Percentiles rank a stretch among this genome's conserved stretches.
These are phyloP conservation scores for Pygoscelis antarcticus DNA, from an alignment of 2,113 vertebrate species.

Conservation along the genomic window DNA sequence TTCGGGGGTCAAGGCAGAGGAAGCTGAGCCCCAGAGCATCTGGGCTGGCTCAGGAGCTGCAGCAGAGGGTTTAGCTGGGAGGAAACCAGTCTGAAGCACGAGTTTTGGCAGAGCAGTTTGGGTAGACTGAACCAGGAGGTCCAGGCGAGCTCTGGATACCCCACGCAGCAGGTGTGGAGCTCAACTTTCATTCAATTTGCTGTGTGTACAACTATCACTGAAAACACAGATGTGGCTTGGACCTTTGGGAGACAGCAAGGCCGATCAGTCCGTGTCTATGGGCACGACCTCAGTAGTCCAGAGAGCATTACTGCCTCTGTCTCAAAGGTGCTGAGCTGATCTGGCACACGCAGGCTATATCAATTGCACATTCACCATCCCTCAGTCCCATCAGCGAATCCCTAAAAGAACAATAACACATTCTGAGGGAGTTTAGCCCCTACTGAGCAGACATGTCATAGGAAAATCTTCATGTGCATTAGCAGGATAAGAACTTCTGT, in stretches of 20 bases:
- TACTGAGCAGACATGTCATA: accelerated
- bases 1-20: not conserved
- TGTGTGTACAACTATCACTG: not conserved
- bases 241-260: not conserved
- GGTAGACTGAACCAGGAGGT: not conserved
- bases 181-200: not conserved
- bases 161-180: accelerated
- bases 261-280: not conserved
- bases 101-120: not conserved
- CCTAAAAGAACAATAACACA: accelerated
- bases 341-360: accelerated
- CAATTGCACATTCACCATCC: not conserved
- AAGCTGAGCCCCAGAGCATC: accelerated
- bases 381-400: not conserved
- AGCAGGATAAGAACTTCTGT: not conserved
- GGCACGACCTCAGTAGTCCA: not conserved
- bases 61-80: not conserved
- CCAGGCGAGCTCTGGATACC: not conserved
- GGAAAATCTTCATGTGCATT: not conserved
- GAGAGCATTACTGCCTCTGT: not conserved
- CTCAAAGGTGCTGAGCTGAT: not conserved
- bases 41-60: not conserved
- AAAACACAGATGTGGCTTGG: not conserved
- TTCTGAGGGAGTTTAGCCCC: not conserved
- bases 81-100: not conserved